Base-by-base conservation (phyloP, 2,113 vertebrate species). In the Pardalotus punctatus region DNA sequence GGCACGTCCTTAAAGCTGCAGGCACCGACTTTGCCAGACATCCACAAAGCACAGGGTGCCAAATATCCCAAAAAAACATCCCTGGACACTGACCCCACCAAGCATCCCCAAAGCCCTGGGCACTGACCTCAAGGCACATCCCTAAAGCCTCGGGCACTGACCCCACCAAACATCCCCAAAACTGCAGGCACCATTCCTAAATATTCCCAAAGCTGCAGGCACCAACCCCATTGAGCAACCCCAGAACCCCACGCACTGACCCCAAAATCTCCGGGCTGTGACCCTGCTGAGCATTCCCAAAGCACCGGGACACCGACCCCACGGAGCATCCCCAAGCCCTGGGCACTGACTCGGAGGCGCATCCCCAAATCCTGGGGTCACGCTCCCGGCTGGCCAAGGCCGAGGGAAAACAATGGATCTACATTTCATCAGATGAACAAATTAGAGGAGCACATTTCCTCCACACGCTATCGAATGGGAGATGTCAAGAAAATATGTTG, bases 401-500 rank as follows among this genome's bases (percentile, higher is more conserved):
- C 66, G 4, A 71, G 60, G 60, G 69, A 81, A 91, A 94, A 97
- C 93, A 92, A 91, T 89, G 82, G 69, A 86, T 40, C 77, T 6
- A 40, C 40, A 57, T 85, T 94, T 81, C 88, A 96, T 90, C 88
- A 93, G 96, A 94, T 90, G 96, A 65, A 77, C 86, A 91, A 94
- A 97, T 50, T 21, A 86, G 88, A 96, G 85, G 74, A 94, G 92
- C 71, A 54, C 92, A 53, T 97, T 96, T 97, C 94, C 96, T 96
- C 95, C 95, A 62, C 61, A 18, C 21, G 51, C 97, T 96, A 93
- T 95, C 90, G 8, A 94, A 88, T 2, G 92, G 93, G 96, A 95
- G 96, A 97, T 95, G 97, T 96, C 95, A 95, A 95, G 95, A 94
- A 97, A 97, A 94, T 96, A 96, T 97, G 97, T 93, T 96, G 96